Conservation (phyloP, 2,797 vertebrate species). For the Semotilus atromaculatus region DNA sequence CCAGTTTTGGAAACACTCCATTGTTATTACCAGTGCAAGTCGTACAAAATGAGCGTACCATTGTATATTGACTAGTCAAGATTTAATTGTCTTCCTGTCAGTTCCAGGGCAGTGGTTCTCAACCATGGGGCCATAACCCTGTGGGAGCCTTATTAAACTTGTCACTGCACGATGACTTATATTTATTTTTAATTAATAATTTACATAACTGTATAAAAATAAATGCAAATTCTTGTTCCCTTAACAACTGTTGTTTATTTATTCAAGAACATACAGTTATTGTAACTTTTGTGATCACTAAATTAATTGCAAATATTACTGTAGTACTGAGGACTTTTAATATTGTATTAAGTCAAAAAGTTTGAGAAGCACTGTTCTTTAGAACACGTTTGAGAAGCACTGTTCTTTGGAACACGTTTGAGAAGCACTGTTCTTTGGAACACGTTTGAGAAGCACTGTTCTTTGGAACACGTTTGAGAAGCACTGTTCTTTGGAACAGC, state of each 20-base stretch:
- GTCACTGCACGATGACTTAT: background rate
- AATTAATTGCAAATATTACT: background rate
- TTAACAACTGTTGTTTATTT: background rate
- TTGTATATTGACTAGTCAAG: constrained; percentile 14
- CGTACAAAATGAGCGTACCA: constrained; percentile 12
- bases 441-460: too few species aligned
- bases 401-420: background rate
- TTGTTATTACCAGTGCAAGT: constrained; percentile 41
- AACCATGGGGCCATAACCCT: background rate
- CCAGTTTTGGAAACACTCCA: constrained; percentile 41
- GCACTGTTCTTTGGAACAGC: too few species aligned
- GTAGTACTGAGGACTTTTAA: background rate
- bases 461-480: too few species aligned
- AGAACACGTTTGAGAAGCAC: background rate
- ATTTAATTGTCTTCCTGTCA: background rate
- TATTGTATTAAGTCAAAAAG: background rate
- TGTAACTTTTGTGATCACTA: background rate
- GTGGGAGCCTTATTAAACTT: background rate
- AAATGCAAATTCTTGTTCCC: background rate
- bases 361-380: background rate
- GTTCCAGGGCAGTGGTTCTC: background rate
- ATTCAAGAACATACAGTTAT: background rate
- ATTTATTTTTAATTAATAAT: background rate
- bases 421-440: too few species aligned
- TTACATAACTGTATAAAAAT: background rate